Evolutionary conservation across 2,797 vertebrate species (phyloP).

Genomic region (Hozukius guyotensis): DNA sequence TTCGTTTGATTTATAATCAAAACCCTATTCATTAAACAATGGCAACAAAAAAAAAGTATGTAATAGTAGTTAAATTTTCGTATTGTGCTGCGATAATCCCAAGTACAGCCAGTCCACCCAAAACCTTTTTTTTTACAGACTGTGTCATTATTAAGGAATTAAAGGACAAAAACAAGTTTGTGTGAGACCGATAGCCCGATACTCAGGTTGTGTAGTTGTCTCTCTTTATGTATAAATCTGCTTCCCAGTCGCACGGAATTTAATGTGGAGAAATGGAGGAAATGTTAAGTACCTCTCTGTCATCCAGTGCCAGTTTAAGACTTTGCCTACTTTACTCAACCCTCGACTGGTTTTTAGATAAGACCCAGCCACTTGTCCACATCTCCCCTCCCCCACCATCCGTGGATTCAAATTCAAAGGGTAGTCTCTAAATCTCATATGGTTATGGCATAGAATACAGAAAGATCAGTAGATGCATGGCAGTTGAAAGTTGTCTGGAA

Average conservation of each 20-base stretch:
- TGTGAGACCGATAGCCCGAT: neutral
- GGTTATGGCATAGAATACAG: neutral
- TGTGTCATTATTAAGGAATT: constrained; percentile 9
- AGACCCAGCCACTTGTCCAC: constrained; percentile 21
- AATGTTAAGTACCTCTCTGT: constrained; percentile 35
- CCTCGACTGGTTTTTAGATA: constrained; percentile 25
- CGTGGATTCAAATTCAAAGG: constrained; percentile 24
- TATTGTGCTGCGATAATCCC: neutral
- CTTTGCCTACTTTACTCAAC: constrained; percentile 2
- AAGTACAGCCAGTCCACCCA: neutral
- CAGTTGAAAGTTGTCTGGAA: constrained; percentile 13
- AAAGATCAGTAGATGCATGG: neutral
- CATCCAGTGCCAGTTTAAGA: constrained; percentile 8
- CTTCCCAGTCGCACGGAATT: constrained; percentile 15
- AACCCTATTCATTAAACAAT: constrained; percentile 21
- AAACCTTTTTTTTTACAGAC: neutral
- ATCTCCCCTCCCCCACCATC: neutral
- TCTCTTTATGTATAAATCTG: neutral
- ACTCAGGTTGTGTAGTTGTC: neutral
- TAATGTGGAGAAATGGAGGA: constrained; percentile 15
- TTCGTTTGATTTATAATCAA: constrained; percentile 40
- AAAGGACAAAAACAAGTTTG: constrained; percentile 11
- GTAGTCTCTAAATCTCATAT: constrained; percentile 1
- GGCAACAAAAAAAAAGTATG: neutral
- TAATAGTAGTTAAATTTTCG: neutral